Conservation (phyloP, 2,888 invertebrate species). For the Drosophila quasianomalipes region DNA sequence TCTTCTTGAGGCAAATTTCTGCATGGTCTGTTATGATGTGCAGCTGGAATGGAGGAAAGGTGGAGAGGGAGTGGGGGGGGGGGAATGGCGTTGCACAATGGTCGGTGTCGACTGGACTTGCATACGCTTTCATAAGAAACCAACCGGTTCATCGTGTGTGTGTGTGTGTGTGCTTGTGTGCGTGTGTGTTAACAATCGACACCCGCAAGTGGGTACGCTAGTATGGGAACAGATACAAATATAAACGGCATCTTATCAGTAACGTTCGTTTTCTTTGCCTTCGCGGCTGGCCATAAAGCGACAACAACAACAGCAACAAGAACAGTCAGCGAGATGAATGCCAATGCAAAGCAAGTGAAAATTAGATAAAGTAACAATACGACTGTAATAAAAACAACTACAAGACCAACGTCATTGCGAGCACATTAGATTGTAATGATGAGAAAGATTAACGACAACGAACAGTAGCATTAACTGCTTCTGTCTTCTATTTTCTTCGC, state of each 20-base stretch:
- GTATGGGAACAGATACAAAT: constrained; percentile 25
- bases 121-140: constrained; percentile 42
- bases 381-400: constrained; percentile 14
- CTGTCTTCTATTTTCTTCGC: constrained; percentile 31
- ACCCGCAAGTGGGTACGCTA: constrained; percentile 55
- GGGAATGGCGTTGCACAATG: constrained; percentile 27
- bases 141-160: constrained; percentile 52
- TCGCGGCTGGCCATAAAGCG: constrained; percentile 51
- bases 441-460: constrained; percentile 9
- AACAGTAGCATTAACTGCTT: constrained; percentile 27
- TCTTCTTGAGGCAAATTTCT: constrained; percentile 27
- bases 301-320: constrained; percentile 38
- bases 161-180: constrained; percentile 19
- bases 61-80: background rate
- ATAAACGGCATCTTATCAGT: constrained; percentile 62
- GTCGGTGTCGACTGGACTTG: constrained; percentile 39
- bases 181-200: constrained; percentile 41
- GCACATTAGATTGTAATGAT: constrained; percentile 8
- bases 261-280: constrained; percentile 64
- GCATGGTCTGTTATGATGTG: constrained; percentile 24
- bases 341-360: constrained; percentile 35
- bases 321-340: constrained; percentile 58
- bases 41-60: background rate
- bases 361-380: constrained; percentile 25
- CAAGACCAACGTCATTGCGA: constrained; percentile 46